Evolutionary conservation across 2,797 vertebrate species (phyloP), one percentile per base, ranked within the genome.

Genomic region (Sebastes baramenuke): DNA sequence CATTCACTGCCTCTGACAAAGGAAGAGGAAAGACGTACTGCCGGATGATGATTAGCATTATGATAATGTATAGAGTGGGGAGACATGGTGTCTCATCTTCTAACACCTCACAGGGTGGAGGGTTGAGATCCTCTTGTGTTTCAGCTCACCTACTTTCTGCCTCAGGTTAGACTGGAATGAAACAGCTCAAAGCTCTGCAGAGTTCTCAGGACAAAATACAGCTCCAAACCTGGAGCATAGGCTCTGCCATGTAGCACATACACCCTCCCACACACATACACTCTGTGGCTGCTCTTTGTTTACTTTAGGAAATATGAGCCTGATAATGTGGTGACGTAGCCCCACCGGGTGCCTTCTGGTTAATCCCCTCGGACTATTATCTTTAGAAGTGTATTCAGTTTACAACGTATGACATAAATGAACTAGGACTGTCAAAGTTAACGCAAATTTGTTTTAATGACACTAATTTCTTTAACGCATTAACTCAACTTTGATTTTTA

Each of bases 281-380:
- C 66, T 49, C 27, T 36, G 25, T 30, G 65, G 38, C 80, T 52
- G 70, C 66, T 77, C 89, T 87, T 93, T 94, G 92, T 95, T 93
- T 93, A 93, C 85, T 73, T 93, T 80, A 88, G 84, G 90, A 93
- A 93, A 94, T 89, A 67, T 84, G 93, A 92, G 46, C 80, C 90
- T 92, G 91, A 90, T 93, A 80, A 89, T 76, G 72, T 83, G 88
- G 42, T 93, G 91, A 92, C 86, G 88, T 85, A 83, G 75, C 78
- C 74, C 66, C 38, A 34, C 65, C 22, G 27, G 54, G 54, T 20
- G 6, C 62, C 70, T 65, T 65, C 38, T 73, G 66, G 34, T 52
- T 18, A 9, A 24, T 29, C 64, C 36, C 9, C 36, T 38, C 29
- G 0, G 18, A 49, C 46, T 49, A 20, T 49, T 49, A 49, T 49